Base-by-base conservation (phyloP, 2,888 invertebrate species). In the Parasteatoda lunata region DNA sequence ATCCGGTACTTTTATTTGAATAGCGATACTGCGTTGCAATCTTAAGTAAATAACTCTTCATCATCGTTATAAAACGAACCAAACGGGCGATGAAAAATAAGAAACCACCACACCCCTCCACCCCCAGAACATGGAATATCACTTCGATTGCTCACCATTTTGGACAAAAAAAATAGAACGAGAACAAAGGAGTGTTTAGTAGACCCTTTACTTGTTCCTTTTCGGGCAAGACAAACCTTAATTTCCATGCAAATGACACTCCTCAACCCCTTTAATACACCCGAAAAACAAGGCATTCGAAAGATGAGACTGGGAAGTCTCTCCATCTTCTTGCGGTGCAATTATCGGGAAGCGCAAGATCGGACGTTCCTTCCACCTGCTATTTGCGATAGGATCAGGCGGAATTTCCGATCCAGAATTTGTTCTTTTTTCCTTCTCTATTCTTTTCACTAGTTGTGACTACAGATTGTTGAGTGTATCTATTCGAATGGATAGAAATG, bases 401-500 rank as follows among this genome's bases (percentile, higher is more conserved):
- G 78, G 78, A 69, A 59, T 81, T 73, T 81, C 81, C 81, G 68
- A 75, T 81, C 75, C 75, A 66, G 68, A 65, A 51, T 59, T 66
- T 75, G 69, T 66, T 45, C 47, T 45, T 15, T 15, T 8, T 66
- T 65, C 79, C 47, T 51, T 52, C 30, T 2, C 30, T 30, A 30
- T 30, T 30, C 30, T 73, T 69, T 75, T 68, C 75, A 59, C 68
- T 66, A 30, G 59, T 59, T 59, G 59, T 59, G 5, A 30, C 48
- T 81, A 81, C 75, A 75, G 75, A 81, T 75, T 81, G 81, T 66
- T 73, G 81, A 81, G 75, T 81, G 59, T 59, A 75, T 81, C 75
- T 68, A 59, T 59, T n/a, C 9, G 59, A n/a, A n/a, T 59, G 59
- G 9, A 13, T 13, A n/a, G 59, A 59, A 59, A 59, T 9, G 59